These are phyloP conservation scores for Cantharis rustica DNA, from an alignment of 2,888 invertebrate species.

Conservation along the genomic window DNA sequence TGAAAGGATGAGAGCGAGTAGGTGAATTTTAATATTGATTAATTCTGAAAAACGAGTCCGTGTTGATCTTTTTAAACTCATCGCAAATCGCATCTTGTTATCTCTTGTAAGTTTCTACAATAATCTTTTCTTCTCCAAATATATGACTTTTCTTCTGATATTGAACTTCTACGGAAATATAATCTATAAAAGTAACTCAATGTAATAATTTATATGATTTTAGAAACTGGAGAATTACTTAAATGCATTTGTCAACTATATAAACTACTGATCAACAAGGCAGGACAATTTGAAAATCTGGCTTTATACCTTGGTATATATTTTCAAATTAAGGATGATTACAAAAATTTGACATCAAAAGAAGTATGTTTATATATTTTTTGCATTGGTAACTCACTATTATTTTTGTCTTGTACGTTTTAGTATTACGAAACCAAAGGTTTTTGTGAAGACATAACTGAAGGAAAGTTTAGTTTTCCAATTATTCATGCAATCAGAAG, in stretches of 20 bases:
- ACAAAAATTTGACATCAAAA: neutral
- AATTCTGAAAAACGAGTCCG: too few species aligned
- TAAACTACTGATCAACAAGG: neutral
- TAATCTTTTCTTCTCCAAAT: too few species aligned
- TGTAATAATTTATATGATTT: neutral
- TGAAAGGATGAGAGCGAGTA: too few species aligned
- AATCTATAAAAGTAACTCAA: too few species aligned
- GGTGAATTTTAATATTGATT: too few species aligned
- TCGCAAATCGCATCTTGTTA: too few species aligned
- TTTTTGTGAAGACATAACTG: conserved; percentile 4
- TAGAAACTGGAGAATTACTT: conserved; percentile 1
- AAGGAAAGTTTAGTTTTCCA: conserved; percentile 1
- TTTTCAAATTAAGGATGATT: conserved; percentile 4
- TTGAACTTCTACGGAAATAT: too few species aligned
- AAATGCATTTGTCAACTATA: neutral
- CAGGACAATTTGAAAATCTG: neutral
- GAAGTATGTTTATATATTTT: neutral
- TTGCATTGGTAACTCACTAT: neutral
- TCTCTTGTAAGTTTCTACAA: too few species aligned
- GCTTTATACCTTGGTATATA: neutral
- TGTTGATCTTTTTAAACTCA: too few species aligned
- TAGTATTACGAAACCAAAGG: conserved; percentile 4
- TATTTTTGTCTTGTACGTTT: neutral
- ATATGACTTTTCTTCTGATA: too few species aligned
- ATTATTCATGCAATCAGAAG: neutral